Conservation (phyloP, 2,888 invertebrate genomes). For the Carcina quercana region DNA sequence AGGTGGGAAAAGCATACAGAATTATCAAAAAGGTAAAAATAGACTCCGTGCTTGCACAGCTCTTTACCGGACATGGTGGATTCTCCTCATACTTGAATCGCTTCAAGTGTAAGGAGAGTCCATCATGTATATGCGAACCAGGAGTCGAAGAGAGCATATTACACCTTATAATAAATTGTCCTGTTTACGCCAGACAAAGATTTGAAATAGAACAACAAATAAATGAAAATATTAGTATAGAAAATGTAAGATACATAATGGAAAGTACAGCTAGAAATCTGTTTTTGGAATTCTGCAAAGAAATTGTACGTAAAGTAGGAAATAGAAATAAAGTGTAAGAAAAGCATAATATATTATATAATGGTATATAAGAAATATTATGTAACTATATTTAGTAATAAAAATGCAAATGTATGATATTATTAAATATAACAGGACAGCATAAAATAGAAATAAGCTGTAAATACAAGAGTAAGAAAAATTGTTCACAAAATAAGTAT, state of each 20-base stretch:
- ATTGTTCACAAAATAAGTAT: no score
- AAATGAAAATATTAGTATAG: background rate
- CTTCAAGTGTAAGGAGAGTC: background rate
- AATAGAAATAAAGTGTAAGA: no score
- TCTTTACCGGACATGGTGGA: background rate
- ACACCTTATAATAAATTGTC: background rate
- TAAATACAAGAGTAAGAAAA: no score
- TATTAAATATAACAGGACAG: no score
- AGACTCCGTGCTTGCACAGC: background rate
- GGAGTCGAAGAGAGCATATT: background rate
- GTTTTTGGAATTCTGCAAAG: background rate
- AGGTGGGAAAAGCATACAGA: background rate
- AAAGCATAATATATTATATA: no score
- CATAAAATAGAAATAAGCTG: no score
- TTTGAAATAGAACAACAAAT: background rate
- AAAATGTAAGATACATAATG: background rate
- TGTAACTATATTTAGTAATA: no score
- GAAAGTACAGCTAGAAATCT: background rate
- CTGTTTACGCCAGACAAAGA: background rate
- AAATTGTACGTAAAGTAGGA: background rate
- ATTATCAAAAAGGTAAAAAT: background rate
- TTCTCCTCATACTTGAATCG: background rate
- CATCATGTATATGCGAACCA: background rate
- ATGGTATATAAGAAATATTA: no score
- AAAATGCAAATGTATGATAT: no score